These are phyloP conservation scores for Zaprionus africanus DNA, from an alignment of 1,140 invertebrate genomes.

Conservation along the genomic window DNA sequence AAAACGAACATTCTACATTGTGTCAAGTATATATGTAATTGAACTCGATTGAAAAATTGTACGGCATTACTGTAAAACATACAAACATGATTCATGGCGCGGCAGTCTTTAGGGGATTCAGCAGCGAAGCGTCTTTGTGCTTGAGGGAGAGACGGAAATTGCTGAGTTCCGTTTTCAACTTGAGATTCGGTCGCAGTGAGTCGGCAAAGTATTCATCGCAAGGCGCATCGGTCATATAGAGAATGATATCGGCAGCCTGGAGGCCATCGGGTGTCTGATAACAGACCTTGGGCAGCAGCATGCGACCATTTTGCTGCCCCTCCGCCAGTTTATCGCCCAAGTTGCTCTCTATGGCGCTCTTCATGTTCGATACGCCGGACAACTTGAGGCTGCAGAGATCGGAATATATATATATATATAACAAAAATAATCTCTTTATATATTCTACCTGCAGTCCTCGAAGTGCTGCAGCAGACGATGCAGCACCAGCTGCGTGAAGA, in stretches of 20 bases:
- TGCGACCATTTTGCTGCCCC: constrained; percentile 18
- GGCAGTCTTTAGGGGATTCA: neutral
- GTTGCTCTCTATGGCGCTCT: constrained; percentile 13
- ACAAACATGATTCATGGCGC: neutral
- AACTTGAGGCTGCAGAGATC: constrained; percentile 15
- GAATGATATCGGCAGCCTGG: constrained; percentile 31
- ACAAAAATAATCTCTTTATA: neutral
- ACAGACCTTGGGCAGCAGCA: constrained; percentile 35
- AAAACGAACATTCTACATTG: neutral
- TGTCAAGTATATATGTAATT: constrained; percentile 10
- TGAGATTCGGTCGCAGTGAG: constrained; percentile 31
- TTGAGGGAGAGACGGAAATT: constrained; percentile 20
- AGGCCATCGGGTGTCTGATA: constrained; percentile 33
- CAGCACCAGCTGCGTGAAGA: constrained; percentile 88
- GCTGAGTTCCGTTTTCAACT: constrained; percentile 26
- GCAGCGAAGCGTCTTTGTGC: neutral
- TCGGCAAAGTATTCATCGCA: constrained; percentile 84
- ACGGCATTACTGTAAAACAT: neutral
- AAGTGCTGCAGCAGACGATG: constrained; percentile 61
- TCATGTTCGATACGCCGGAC: constrained; percentile 14
- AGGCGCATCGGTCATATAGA: constrained; percentile 55
- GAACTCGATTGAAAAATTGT: constrained; percentile 8
- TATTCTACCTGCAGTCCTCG: constrained; percentile 30
- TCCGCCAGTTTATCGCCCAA: constrained; percentile 12
- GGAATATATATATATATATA: neutral